phyloP scores from a whole-genome alignment of 1,140 invertebrate genomes.

The Acromyrmex echinatior region DNA sequence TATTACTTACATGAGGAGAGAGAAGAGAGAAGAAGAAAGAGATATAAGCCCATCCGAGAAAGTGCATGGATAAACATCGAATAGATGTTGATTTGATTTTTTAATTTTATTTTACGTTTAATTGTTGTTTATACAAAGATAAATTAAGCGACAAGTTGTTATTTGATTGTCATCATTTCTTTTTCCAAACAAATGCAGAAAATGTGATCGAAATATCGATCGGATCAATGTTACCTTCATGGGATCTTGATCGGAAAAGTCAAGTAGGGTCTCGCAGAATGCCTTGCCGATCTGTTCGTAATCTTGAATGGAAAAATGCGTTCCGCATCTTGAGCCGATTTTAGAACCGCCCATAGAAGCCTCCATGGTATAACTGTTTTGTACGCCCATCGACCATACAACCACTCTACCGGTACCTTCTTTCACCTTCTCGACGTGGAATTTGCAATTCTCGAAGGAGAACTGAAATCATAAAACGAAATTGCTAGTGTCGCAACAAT shows the following conservation, averaged over 20 bases:
- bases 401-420: slow-evolving; percentile 97
- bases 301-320: slow-evolving; percentile 95
- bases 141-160: background rate
- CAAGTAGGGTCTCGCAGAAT: slow-evolving; percentile 96
- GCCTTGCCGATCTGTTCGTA: slow-evolving; percentile 94
- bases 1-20: slow-evolving; percentile 14
- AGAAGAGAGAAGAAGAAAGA: too few species aligned
- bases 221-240: slow-evolving; percentile 89
- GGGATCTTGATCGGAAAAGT: slow-evolving; percentile 96
- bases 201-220: background rate
- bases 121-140: background rate
- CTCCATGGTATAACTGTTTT: slow-evolving; percentile 98
- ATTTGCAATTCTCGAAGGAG: slow-evolving; percentile 97
- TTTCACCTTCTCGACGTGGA: slow-evolving; percentile 96
- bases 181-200: slow-evolving; percentile 41
- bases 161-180: background rate
- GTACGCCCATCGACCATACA: slow-evolving; percentile 97
- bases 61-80: background rate
- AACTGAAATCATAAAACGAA: slow-evolving; percentile 89
- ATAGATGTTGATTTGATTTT: background rate
- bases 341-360: slow-evolving; percentile 96
- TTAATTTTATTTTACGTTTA: background rate
- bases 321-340: slow-evolving; percentile 92
- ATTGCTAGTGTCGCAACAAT: background rate
- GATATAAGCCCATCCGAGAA: background rate